phyloP scores from a whole-genome alignment of 2,113 vertebrate species.

The Hemiprocne comata region DNA sequence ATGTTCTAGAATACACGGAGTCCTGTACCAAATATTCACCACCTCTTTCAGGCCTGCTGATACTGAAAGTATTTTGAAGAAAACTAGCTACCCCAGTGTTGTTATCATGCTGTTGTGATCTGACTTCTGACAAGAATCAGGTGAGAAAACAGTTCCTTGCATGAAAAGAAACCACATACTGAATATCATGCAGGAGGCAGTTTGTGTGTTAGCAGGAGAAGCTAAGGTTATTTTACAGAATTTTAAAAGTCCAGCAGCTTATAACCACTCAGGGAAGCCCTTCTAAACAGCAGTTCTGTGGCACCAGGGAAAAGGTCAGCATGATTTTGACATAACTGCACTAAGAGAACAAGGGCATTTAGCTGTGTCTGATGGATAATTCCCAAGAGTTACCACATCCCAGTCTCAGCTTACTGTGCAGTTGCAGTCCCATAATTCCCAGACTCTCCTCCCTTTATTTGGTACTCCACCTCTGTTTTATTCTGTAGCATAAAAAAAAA shows the following conservation, averaged over 20 bases:
- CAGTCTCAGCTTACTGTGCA: not conserved
- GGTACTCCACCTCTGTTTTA: not conserved
- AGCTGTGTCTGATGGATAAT: not conserved
- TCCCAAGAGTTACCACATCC: not conserved
- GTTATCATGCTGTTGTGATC: not conserved
- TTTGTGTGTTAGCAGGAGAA: not conserved
- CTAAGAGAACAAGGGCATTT: not conserved
- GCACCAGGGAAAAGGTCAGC: not conserved
- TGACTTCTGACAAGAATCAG: not conserved
- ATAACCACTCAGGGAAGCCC: not conserved
- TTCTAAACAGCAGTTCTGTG: not conserved
- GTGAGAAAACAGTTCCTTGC: not conserved
- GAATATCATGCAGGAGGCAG: not conserved
- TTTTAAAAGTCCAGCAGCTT: not conserved
- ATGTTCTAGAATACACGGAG: not conserved
- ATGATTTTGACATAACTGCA: not conserved
- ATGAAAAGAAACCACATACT: not conserved
- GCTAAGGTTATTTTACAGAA: not conserved
- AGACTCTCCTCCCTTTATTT: not conserved
- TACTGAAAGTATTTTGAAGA: not conserved
- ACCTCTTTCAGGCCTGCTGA: not conserved
- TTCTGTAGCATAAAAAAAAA: not conserved
- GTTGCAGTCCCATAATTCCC: not conserved
- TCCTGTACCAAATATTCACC: not conserved
- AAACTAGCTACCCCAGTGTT: not conserved